Conservation (phyloP, 2,113 vertebrate genomes). For the Dasyornis broadbenti region DNA sequence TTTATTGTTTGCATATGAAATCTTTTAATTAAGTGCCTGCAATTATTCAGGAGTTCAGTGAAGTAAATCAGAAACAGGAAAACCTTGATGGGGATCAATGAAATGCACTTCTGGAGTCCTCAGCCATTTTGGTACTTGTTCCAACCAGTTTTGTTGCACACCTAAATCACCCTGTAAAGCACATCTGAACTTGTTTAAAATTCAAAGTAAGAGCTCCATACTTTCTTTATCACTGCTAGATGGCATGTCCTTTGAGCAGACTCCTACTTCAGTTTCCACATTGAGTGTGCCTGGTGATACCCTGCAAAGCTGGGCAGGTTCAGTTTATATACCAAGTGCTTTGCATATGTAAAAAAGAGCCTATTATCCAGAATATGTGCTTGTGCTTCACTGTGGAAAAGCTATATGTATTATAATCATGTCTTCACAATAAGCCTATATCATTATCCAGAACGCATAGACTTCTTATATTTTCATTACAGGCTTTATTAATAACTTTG, state of each 20-base stretch:
- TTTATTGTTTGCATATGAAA: not conserved
- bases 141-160: not conserved
- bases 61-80: not conserved
- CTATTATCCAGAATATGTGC: not conserved
- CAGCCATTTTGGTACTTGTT: not conserved
- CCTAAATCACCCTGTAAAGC: not conserved
- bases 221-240: not conserved
- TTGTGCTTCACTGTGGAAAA: constrained; percentile 3
- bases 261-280: not conserved
- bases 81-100: not conserved
- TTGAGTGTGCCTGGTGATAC: not conserved
- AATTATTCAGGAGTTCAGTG: not conserved
- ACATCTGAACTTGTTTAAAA: not conserved
- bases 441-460: not conserved
- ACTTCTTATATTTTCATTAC: not conserved
- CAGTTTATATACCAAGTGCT: not conserved
- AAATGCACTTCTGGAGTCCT: not conserved
- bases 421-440: not conserved
- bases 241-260: not conserved
- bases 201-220: not conserved
- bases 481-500: not conserved
- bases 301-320: not conserved
- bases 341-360: not conserved
- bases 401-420: not conserved
- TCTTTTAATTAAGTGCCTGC: not conserved